Percentiles rank a stretch among this genome's conserved stretches.
Conservation (phyloP, 2,113 vertebrate genomes). For the Pogonocichla stellata region DNA sequence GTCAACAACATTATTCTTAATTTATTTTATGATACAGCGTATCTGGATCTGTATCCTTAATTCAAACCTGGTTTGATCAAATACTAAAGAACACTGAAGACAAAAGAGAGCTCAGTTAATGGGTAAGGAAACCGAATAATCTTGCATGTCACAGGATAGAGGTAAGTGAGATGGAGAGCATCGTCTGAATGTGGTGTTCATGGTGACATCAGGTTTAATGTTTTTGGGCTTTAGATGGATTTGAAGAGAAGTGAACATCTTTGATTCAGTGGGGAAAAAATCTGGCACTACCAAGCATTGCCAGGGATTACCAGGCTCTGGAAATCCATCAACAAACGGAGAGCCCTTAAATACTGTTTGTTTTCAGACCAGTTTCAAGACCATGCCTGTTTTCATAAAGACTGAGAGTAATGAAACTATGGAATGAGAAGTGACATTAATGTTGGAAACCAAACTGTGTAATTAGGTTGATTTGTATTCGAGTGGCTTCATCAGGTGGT, state of each 20-base stretch:
- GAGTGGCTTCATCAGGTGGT: background rate
- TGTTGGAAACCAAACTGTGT: background rate
- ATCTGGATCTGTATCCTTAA: background rate
- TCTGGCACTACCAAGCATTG: background rate
- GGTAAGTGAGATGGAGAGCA: background rate
- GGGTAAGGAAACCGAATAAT: conserved; percentile 31
- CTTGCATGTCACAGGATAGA: background rate
- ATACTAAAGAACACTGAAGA: conserved; percentile 6
- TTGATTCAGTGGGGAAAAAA: background rate
- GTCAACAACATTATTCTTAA: background rate
- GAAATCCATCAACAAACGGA: background rate
- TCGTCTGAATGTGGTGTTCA: background rate
- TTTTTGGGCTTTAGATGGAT: background rate
- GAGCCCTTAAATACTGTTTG: background rate
- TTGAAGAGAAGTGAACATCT: background rate
- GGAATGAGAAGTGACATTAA: conserved; percentile 20
- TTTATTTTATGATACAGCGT: background rate
- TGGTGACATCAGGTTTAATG: background rate
- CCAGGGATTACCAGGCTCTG: background rate
- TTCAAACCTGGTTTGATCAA: background rate
- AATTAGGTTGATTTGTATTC: conserved; percentile 22
- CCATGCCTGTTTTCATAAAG: background rate
- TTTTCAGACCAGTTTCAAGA: conserved; percentile 47
- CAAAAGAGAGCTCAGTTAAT: conserved; percentile 16
- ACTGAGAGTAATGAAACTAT: background rate